These are phyloP conservation scores for Hypothenemus hampei DNA, from an alignment of 1,140 invertebrate genomes.

Conservation along the genomic window DNA sequence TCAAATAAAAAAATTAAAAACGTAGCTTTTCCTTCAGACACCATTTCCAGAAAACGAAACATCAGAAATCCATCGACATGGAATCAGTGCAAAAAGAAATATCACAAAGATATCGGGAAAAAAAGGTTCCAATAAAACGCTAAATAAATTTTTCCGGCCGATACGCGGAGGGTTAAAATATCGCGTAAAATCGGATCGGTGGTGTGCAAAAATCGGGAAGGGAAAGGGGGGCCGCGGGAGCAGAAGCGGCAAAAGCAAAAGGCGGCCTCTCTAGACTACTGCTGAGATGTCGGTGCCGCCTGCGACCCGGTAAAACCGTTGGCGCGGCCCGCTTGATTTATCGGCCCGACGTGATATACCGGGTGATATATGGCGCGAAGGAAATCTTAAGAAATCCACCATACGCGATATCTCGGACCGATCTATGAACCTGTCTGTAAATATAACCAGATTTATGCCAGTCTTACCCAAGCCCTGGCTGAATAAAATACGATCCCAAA, in stretches of 20 bases:
- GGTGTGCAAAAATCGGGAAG: conserved; percentile 20
- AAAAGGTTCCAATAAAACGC: conserved; percentile 21
- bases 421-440: conserved; percentile 41
- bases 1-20: too few species aligned
- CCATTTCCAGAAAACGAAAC: too few species aligned
- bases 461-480: conserved; percentile 18
- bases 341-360: conserved; percentile 40
- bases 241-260: too few species aligned
- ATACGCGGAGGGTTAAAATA: conserved; percentile 29
- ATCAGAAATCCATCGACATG: too few species aligned
- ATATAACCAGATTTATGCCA: conserved; percentile 42
- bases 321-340: conserved; percentile 36
- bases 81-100: conserved; percentile 16
- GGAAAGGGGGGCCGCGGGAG: too few species aligned
- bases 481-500: conserved; percentile 22
- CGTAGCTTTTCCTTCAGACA: too few species aligned
- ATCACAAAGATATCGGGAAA: too few species aligned
- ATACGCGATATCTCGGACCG: conserved; percentile 41
- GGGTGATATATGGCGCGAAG: conserved; percentile 38
- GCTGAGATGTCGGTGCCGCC: conserved; percentile 36
- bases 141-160: conserved; percentile 26
- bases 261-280: too few species aligned
- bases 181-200: conserved; percentile 26
- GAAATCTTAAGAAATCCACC: conserved; percentile 39
- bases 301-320: conserved; percentile 33